These are phyloP conservation scores for Propithecus perrieri DNA, from an alignment of 2,797 vertebrate species.

Conservation along the genomic window DNA sequence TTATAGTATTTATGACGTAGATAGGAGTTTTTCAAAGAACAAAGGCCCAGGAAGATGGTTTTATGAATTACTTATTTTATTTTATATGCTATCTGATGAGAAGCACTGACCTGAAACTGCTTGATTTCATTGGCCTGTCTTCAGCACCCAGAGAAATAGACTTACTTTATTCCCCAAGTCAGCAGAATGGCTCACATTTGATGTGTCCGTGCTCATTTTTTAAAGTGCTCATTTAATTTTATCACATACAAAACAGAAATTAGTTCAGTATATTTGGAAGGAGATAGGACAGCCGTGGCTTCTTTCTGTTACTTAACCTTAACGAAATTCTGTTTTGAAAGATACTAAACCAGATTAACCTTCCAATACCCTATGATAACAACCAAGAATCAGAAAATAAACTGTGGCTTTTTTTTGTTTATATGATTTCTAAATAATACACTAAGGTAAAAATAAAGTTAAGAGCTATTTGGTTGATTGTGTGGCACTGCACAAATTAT, in stretches of 20 bases:
- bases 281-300: not conserved
- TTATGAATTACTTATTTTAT: not conserved
- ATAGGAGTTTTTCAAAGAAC: not conserved
- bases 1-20: not conserved
- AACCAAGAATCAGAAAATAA: constrained; percentile 39
- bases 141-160: not conserved
- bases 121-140: not conserved
- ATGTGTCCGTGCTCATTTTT: not conserved
- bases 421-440: constrained; percentile 32
- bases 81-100: not conserved
- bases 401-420: not conserved
- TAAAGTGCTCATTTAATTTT: not conserved
- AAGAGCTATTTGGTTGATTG: constrained; percentile 33
- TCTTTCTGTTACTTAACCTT: not conserved
- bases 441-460: constrained; percentile 42
- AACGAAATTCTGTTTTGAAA: not conserved
- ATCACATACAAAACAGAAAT: not conserved
- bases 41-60: not conserved
- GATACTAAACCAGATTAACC: not conserved
- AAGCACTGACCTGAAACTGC: not conserved
- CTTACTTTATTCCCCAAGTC: not conserved
- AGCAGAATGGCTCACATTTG: not conserved
- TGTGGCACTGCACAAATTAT: constrained; percentile 21
- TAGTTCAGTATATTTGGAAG: not conserved
- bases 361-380: not conserved